These are phyloP conservation scores for Chlorocebus sabaeus DNA, from an alignment of 2,113 vertebrate genomes.

Conservation along the genomic window DNA sequence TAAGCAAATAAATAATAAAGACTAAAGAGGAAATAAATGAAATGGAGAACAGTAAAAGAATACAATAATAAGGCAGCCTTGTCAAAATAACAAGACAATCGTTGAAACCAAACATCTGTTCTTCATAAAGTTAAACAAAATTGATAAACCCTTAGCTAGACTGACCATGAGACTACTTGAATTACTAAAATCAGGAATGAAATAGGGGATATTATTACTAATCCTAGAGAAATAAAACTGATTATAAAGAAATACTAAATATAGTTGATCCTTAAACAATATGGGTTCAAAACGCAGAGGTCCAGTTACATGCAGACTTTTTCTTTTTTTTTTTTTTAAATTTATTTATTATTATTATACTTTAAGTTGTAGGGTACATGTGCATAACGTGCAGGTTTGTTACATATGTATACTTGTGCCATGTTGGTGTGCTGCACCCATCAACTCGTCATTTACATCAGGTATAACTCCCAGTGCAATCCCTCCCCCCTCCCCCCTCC, in stretches of 20 bases:
- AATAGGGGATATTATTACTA: background rate
- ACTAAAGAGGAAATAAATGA: background rate
- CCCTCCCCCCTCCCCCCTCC: too few relatives aligned
- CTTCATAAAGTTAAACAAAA: background rate
- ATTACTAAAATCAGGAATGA: background rate
- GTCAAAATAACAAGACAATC: background rate
- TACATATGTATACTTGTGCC: too few relatives aligned
- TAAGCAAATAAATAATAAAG: background rate
- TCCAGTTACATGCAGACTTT: background rate
- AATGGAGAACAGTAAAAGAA: background rate
- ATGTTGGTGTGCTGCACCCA: too few relatives aligned
- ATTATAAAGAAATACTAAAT: background rate
- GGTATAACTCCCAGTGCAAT: too few relatives aligned
- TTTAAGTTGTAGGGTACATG: too few relatives aligned
- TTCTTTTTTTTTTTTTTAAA: too few relatives aligned
- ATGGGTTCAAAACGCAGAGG: background rate
- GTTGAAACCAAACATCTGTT: background rate
- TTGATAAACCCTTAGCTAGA: background rate
- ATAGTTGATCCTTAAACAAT: background rate
- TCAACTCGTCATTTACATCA: too few relatives aligned
- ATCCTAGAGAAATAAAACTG: background rate
- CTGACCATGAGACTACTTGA: background rate
- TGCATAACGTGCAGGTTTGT: too few relatives aligned
- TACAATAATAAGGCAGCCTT: background rate
- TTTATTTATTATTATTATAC: too few relatives aligned